These are phyloP conservation scores for Hormiphora californensis DNA, from an alignment of 37 sponge, comb jelly and placozoan genomes.

Conservation along the genomic window DNA sequence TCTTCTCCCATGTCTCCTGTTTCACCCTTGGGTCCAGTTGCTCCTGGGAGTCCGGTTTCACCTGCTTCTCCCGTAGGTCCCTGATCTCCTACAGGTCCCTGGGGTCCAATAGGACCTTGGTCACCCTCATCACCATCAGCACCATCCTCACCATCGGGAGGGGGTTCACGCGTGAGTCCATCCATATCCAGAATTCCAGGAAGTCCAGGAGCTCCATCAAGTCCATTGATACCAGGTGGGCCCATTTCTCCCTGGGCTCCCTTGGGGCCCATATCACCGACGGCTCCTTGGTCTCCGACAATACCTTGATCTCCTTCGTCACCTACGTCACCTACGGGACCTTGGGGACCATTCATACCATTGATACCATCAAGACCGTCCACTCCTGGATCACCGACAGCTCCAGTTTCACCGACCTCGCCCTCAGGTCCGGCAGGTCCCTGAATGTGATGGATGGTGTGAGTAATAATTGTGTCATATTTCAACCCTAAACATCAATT, in stretches of 20 bases:
- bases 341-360: not conserved
- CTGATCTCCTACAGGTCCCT: not conserved
- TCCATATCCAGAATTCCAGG: too few species aligned
- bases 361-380: constrained; percentile 5
- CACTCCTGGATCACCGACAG: not conserved
- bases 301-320: not conserved
- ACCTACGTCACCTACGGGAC: not conserved
- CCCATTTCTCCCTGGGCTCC: constrained; percentile 13
- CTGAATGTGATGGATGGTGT: too few species aligned
- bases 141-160: too few species aligned
- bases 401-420: not conserved
- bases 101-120: not conserved
- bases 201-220: not conserved
- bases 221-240: constrained; percentile 1
- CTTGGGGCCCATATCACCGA: not conserved
- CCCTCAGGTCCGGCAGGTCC: constrained; percentile 4
- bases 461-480: not conserved
- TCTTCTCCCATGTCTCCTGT: not conserved
- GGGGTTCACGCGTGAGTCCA: too few species aligned
- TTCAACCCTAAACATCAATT: not conserved
- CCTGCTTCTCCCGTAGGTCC: not conserved
- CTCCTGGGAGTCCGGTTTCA: not conserved
- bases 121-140: not conserved
- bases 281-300: not conserved
- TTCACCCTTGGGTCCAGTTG: not conserved